phyloP scores from a whole-genome alignment of 2,797 vertebrate genomes.

The Loriculus beryllinus region DNA sequence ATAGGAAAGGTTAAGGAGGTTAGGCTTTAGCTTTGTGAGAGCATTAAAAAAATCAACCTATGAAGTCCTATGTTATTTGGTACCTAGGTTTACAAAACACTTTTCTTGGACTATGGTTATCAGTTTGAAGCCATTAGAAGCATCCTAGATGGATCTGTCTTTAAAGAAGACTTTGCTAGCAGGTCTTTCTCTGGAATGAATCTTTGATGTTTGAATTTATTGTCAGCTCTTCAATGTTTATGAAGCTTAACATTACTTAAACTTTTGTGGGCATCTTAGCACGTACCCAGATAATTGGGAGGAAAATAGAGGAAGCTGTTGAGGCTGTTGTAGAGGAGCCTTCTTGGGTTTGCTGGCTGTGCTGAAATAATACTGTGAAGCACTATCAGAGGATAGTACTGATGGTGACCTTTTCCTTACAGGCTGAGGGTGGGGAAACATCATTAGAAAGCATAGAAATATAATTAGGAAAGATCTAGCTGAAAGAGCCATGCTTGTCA shows the following conservation, averaged over 20 bases:
- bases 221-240: background rate
- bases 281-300: background rate
- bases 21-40: background rate
- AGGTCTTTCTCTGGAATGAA: background rate
- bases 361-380: background rate
- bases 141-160: background rate
- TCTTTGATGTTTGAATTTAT: background rate
- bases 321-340: background rate
- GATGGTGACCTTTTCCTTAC: background rate
- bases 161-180: background rate
- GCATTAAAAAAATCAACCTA: background rate
- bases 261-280: background rate
- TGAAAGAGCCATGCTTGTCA: background rate
- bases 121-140: background rate
- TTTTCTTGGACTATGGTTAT: background rate
- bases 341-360: background rate
- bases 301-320: background rate
- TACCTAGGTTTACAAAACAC: background rate
- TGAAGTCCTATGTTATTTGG: background rate
- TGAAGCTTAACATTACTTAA: background rate
- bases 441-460: background rate
- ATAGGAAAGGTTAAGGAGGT: background rate
- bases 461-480: background rate
- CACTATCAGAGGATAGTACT: background rate
- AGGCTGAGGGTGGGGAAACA: background rate